Conservation (phyloP, 1,140 invertebrate species). For the Solenopsis fugax region DNA sequence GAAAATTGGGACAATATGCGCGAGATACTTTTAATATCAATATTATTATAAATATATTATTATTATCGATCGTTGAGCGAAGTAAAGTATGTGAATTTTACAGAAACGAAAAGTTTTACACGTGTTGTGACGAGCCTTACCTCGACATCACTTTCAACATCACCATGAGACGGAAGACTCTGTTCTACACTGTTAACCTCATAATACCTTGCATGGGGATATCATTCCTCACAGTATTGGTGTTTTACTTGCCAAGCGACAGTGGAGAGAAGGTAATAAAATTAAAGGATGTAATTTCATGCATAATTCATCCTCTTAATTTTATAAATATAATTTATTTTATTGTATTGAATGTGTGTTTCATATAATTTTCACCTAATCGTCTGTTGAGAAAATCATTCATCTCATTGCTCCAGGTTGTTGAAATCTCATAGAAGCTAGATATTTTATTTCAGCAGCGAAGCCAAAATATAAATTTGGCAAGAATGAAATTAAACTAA, state of each 20-base stretch:
- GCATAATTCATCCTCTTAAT: neutral
- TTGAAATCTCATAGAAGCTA: neutral
- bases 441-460: neutral
- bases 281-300: neutral
- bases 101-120: slow-evolving; percentile 98
- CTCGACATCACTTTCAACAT: slow-evolving; percentile 99
- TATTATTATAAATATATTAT: neutral
- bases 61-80: neutral
- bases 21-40: neutral
- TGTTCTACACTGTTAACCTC: slow-evolving; percentile 99
- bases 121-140: slow-evolving; percentile 98
- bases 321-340: neutral
- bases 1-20: neutral
- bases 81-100: slow-evolving; percentile 64
- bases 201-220: slow-evolving; percentile 99
- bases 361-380: neutral
- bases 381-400: neutral
- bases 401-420: neutral
- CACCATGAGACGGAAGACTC: slow-evolving; percentile 97
- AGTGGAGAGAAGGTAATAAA: slow-evolving; percentile 98
- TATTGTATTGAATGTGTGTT: neutral
- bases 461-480: neutral
- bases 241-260: slow-evolving; percentile 99
- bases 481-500: too few relatives aligned
- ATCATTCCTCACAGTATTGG: slow-evolving; percentile 98